Conservation (phyloP, 2,888 invertebrate genomes). For the Synanthedon formicaeformis region DNA sequence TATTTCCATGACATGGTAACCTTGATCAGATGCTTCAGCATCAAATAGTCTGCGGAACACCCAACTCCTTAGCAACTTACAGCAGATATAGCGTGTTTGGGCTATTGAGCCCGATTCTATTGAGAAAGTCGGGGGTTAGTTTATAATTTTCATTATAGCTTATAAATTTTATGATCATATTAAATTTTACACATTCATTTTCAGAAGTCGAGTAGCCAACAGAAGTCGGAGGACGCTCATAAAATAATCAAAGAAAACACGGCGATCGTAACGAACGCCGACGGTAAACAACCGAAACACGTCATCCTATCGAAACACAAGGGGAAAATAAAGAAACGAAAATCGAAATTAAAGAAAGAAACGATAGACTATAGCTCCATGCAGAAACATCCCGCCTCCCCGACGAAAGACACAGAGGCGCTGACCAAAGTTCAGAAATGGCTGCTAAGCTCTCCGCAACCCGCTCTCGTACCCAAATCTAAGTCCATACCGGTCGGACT, state of each 20-base stretch:
- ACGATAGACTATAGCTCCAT: conserved; percentile 83
- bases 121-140: no score
- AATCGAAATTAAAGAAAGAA: conserved; percentile 75
- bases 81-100: no score
- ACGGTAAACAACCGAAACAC: conserved; percentile 70
- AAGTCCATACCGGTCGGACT: conserved; percentile 86
- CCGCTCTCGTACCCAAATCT: conserved; percentile 78
- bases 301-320: conserved; percentile 61
- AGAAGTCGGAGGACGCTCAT: conserved; percentile 42
- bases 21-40: no score
- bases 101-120: no score
- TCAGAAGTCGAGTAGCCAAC: conserved; percentile 47
- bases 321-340: conserved; percentile 62
- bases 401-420: conserved; percentile 68
- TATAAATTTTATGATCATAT: no score
- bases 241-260: conserved; percentile 55
- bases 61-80: no score
- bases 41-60: no score
- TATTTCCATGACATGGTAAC: no score
- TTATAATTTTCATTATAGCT: no score
- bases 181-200: conserved; percentile 5
- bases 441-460: conserved; percentile 80
- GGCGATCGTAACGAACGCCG: conserved; percentile 54
- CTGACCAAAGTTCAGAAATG: conserved; percentile 87
- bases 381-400: conserved; percentile 71